Conservation (phyloP, 2,888 invertebrate genomes). For the Lasioglossum malachurum region DNA sequence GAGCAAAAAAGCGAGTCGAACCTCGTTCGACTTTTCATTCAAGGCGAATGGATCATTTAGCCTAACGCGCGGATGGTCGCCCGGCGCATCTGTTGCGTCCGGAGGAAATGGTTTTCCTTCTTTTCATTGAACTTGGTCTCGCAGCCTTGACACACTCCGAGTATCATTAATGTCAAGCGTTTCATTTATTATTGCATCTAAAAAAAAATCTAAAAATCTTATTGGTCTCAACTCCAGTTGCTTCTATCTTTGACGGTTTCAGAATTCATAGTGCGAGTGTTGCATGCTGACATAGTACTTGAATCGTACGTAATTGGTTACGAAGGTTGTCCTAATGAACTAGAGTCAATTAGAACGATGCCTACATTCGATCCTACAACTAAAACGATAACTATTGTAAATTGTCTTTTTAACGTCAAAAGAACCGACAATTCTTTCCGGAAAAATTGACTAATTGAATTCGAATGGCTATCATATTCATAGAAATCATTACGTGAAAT, state of each 20-base stretch:
- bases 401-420: neutral
- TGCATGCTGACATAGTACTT: neutral
- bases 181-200: neutral
- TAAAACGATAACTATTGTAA: no score
- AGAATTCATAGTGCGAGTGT: neutral
- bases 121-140: neutral
- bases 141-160: neutral
- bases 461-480: no score
- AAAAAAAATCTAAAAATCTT: neutral
- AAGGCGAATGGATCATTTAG: conserved; percentile 61
- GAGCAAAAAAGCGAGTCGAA: conserved; percentile 43
- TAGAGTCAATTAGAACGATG: neutral
- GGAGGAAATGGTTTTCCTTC: conserved; percentile 26
- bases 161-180: neutral
- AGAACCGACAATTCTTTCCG: neutral
- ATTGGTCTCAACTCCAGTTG: neutral
- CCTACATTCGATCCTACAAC: no score
- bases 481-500: no score
- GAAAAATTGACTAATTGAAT: neutral
- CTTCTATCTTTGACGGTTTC: neutral
- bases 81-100: conserved; percentile 65
- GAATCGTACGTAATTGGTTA: neutral
- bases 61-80: conserved; percentile 34
- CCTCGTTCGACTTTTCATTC: conserved; percentile 65
- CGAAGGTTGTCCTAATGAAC: neutral